Evolutionary conservation across 2,888 invertebrate species (phyloP).

Genomic region (Charanyca ferruginea): DNA sequence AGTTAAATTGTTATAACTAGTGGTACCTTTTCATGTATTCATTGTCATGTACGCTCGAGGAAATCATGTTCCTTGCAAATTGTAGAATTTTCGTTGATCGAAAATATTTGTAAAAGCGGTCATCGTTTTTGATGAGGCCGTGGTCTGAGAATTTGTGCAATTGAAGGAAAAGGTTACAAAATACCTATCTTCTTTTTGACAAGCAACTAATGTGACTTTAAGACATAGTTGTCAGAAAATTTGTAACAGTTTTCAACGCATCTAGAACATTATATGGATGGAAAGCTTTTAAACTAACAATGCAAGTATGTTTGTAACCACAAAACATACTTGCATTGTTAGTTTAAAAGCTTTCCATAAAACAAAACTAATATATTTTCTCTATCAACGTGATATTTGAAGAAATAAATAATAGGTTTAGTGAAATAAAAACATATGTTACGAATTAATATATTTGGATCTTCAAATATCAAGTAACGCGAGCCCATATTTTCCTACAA

Average conservation of each 20-base stretch:
- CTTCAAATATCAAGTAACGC: background rate
- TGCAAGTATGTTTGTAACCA: too few species aligned
- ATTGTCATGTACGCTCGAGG: slow-evolving; percentile 49
- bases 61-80: slow-evolving; percentile 19
- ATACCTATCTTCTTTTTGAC: background rate
- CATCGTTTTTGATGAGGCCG: slow-evolving; percentile 19
- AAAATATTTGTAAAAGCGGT: slow-evolving; percentile 34
- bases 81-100: slow-evolving; percentile 38
- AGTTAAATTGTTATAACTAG: slow-evolving; percentile 72
- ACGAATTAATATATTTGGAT: too few species aligned
- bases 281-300: background rate
- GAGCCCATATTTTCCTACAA: slow-evolving; percentile 25
- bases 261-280: background rate
- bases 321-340: too few species aligned
- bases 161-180: slow-evolving; percentile 12
- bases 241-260: slow-evolving; percentile 5
- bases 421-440: background rate
- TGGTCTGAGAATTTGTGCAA: slow-evolving; percentile 17
- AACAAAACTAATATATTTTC: too few species aligned
- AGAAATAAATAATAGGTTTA: background rate
- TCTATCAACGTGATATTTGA: background rate
- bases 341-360: background rate
- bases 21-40: slow-evolving; percentile 62
- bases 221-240: background rate
- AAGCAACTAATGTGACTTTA: background rate